phyloP scores from a whole-genome alignment of 1,140 invertebrate genomes.

The Octopus sinensis region DNA sequence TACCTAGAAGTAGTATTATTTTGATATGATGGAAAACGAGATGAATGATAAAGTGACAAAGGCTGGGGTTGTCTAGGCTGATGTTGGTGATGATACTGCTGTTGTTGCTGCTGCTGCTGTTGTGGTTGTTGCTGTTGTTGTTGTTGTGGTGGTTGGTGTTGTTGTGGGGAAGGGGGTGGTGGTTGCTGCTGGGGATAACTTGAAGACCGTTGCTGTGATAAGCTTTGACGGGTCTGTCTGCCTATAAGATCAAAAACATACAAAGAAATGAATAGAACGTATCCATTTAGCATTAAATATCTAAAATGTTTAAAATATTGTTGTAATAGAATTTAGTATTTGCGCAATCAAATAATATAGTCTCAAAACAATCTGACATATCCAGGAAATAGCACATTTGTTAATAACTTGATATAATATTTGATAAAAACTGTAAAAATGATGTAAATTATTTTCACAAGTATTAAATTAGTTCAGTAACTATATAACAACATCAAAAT shows the following conservation, averaged over 20 bases:
- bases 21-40: constrained; percentile 21
- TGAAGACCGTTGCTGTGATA: constrained; percentile 9
- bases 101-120: background rate
- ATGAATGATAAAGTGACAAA: constrained; percentile 10
- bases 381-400: too few species aligned
- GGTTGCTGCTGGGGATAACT: constrained; percentile 17
- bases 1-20: constrained; percentile 23
- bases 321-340: too few species aligned
- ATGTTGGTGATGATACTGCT: background rate
- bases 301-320: too few species aligned
- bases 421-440: too few species aligned
- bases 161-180: constrained; percentile 6
- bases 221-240: constrained; percentile 6
- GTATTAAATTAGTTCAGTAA: too few species aligned
- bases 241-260: background rate
- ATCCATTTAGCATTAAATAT: too few species aligned
- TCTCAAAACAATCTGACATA: too few species aligned
- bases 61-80: constrained; percentile 14
- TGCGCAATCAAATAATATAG: too few species aligned
- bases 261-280: background rate
- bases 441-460: too few species aligned
- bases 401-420: too few species aligned
- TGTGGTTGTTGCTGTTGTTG: background rate
- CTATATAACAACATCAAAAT: too few species aligned
- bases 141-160: constrained; percentile 14